phyloP scores from a whole-genome alignment of 2,113 vertebrate genomes.

The Tupaia chinensis region DNA sequence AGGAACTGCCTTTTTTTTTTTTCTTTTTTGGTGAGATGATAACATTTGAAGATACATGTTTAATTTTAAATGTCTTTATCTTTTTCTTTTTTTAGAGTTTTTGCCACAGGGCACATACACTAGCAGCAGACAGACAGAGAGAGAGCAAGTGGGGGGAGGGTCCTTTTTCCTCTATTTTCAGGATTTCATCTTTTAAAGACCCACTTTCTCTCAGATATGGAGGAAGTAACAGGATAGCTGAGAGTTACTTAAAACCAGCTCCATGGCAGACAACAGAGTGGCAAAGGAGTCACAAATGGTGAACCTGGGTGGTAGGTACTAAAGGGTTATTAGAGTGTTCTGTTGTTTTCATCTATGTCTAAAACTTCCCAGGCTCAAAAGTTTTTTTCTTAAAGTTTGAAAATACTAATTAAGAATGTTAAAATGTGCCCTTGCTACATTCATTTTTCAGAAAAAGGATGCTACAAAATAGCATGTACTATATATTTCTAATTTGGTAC shows the following conservation, averaged over 20 bases:
- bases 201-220: not conserved
- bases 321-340: not conserved
- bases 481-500: conserved; percentile 1
- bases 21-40: not conserved
- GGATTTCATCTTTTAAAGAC: not conserved
- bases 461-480: not conserved
- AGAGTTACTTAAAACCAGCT: not conserved
- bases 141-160: too few relatives aligned
- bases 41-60: not conserved
- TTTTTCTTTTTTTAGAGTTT: too few relatives aligned
- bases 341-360: not conserved
- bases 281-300: not conserved
- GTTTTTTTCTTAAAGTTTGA: not conserved
- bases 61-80: not conserved
- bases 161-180: too few relatives aligned
- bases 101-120: too few relatives aligned
- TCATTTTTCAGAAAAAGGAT: conserved; percentile 22
- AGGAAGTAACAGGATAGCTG: not conserved
- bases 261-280: not conserved
- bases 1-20: not conserved
- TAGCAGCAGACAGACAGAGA: too few relatives aligned
- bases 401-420: conserved; percentile 50
- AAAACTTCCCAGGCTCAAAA: not conserved
- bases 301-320: not conserved
- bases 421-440: not conserved